Conservation (phyloP, 2,113 vertebrate genomes). For the Thamnophis sirtalis region DNA sequence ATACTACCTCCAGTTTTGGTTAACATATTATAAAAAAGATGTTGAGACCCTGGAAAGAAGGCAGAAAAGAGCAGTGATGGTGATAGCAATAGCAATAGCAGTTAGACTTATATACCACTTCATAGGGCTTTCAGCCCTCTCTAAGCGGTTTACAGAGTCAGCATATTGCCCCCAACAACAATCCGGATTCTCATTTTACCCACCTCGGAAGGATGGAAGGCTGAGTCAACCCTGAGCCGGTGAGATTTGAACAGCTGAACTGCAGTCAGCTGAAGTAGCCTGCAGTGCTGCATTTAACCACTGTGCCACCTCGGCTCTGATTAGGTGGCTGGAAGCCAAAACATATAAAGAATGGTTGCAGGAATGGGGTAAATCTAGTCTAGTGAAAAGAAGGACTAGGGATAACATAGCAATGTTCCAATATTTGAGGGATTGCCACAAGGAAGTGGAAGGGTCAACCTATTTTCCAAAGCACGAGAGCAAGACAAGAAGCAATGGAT, state of each 20-base stretch:
- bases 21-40: background rate
- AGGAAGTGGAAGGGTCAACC: background rate
- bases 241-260: no score
- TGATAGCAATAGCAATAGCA: no score
- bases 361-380: background rate
- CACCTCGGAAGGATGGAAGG: no score
- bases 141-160: no score
- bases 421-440: background rate
- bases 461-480: background rate
- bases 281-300: no score
- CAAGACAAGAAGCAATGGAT: background rate
- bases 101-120: no score
- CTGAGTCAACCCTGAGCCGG: no score
- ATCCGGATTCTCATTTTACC: no score
- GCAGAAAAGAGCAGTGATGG: background rate
- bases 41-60: background rate
- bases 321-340: background rate
- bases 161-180: no score
- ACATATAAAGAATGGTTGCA: background rate
- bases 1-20: background rate
- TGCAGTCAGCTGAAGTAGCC: no score
- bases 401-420: background rate
- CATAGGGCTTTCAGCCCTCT: no score
- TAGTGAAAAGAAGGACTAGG: background rate
- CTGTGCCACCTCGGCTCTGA: no score